Base-by-base conservation (phyloP, 1,140 invertebrate genomes). In the Drosophila pseudoobscura region DNA sequence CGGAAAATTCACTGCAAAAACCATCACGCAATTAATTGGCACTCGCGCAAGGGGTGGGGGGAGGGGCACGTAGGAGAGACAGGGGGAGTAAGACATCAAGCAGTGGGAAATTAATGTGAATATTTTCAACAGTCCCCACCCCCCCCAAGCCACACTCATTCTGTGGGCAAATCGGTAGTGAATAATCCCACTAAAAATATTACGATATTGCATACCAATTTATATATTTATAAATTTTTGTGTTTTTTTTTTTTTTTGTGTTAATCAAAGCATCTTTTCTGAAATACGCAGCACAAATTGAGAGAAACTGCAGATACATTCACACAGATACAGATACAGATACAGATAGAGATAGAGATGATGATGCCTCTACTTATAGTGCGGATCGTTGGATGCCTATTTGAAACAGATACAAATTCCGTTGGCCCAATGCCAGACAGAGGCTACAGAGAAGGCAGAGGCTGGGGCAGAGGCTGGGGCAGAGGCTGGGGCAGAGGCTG, bases 371-470 rank as follows among this genome's bases (percentile, higher is more conserved):
- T 39, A 13, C 35, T 39, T 39, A 39, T 39, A 13, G 35, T 39
- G 35, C 2, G 35, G 35, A 64, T 64, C 62, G 62, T 64, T 61
- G 63, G 62, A 45, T 39, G 35, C 35, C 82, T 87, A 88, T 82
- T 68, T 54, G 75, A 78, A 82, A 82, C 74, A 88, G 70, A 87
- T 82, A 82, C 82, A 80, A 88, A 87, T 87, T 88, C 83, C 75
- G 57, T 74, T 87, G 82, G 82, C 82, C 2, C 0, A 9, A 1
- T 15, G 82, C 82, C 82, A 87, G 65, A 50, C 53, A 20, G 24
- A 26, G 4, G 35, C 35, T 4, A 39, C 44, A 75, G 24, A 24
- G 24, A 24, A 24, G 24, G 29, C 24, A 56, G 65, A 31, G 47
- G 3, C 31, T 35, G 24, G 0, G 24, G 24, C 24, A 7, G 7